phyloP scores from a whole-genome alignment of 2,888 invertebrate genomes.

The Leptinotarsa tumamoca region DNA sequence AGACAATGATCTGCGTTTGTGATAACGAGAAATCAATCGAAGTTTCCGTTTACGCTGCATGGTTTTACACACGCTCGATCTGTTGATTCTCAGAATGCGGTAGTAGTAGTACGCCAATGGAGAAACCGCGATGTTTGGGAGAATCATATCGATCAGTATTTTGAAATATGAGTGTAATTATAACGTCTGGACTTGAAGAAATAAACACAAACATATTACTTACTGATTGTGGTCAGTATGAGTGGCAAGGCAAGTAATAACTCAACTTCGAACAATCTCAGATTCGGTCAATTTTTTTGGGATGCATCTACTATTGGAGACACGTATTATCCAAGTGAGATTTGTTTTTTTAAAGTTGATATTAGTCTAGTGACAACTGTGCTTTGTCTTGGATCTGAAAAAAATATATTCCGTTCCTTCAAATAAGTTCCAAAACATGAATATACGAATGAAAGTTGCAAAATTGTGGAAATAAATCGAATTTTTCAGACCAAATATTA shows the following conservation, averaged over 20 bases:
- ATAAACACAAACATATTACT: slow-evolving; percentile 1
- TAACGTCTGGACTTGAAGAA: slow-evolving; percentile 18
- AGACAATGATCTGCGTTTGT: not conserved
- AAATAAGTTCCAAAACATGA: too few species aligned
- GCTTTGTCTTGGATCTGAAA: too few species aligned
- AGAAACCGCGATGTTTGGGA: slow-evolving; percentile 2
- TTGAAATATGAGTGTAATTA: not conserved
- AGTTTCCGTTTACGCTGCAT: too few species aligned
- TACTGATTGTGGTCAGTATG: slow-evolving; percentile 5
- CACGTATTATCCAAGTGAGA: slow-evolving; percentile 19
- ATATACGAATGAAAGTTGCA: too few species aligned
- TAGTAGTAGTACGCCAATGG: slow-evolving; percentile 10
- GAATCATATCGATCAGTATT: slow-evolving; percentile 3
- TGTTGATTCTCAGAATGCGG: not conserved
- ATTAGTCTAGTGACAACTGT: not conserved
- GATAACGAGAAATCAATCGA: not conserved
- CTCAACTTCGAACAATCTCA: not conserved
- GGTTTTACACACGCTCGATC: not conserved
- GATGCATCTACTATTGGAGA: slow-evolving; percentile 4
- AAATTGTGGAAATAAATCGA: too few species aligned
- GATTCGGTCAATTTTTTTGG: slow-evolving; percentile 24
- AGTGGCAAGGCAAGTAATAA: slow-evolving; percentile 18
- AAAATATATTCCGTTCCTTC: too few species aligned
- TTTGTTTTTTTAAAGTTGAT: not conserved
- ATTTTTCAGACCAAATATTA: too few species aligned